A percentile compares a stretch with the other conserved stretches of the same genome.
phyloP scores from a whole-genome alignment of 2,113 vertebrate genomes.

The Nymphicus hollandicus region DNA sequence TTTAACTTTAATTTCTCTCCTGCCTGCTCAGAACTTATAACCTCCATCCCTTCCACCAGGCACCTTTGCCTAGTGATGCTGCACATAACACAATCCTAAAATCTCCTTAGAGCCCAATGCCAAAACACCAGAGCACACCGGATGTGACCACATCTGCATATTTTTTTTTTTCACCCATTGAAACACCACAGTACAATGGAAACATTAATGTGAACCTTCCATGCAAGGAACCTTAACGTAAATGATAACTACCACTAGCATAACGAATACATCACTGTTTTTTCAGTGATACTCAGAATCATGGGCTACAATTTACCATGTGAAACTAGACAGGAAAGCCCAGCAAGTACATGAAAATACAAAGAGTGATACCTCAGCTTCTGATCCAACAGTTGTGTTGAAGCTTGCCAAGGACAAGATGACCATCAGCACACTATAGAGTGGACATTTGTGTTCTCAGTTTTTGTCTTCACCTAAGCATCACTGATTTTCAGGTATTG shows the following conservation, averaged over 20 bases:
- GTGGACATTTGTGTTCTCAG: neutral
- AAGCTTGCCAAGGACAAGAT: neutral
- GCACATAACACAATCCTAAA: neutral
- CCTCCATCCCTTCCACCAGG: neutral
- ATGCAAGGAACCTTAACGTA: accelerated
- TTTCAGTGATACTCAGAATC: neutral
- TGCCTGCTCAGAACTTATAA: neutral
- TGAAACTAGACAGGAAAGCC: neutral
- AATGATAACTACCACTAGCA: neutral
- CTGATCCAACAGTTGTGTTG: neutral
- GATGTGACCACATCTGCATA: neutral
- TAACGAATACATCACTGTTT: neutral
- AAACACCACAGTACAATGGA: neutral
- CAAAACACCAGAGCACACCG: neutral
- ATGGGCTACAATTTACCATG: neutral
- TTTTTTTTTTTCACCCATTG: neutral
- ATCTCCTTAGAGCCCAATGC: neutral
- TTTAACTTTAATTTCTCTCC: neutral
- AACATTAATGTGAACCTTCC: neutral
- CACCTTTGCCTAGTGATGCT: neutral
- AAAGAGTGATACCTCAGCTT: neutral
- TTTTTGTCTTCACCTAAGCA: neutral
- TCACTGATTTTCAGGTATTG: neutral
- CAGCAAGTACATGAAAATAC: neutral
- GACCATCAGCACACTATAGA: accelerated